These are phyloP conservation scores for Flexamia atlantica DNA, from an alignment of 2,888 invertebrate species.

Conservation along the genomic window DNA sequence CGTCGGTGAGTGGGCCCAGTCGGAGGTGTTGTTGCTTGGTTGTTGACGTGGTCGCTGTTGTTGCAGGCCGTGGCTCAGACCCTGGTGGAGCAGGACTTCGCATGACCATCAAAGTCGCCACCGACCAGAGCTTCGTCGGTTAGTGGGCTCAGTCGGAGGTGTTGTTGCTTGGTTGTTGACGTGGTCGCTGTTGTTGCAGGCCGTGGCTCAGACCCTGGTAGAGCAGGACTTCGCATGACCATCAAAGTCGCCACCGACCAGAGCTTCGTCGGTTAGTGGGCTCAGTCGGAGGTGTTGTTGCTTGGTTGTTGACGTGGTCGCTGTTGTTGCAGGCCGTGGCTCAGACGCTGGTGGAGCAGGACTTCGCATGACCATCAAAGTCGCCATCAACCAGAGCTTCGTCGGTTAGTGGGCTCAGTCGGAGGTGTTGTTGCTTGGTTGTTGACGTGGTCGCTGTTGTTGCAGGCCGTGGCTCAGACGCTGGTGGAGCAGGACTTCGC, in stretches of 20 bases:
- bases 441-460: too few species aligned
- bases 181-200: too few species aligned
- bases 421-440: too few species aligned
- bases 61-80: conserved; percentile 78
- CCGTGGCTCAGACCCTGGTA: conserved; percentile 75
- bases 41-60: too few species aligned
- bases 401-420: conserved; percentile 73
- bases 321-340: conserved; percentile 81
- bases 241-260: conserved; percentile 90
- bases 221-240: conserved; percentile 88
- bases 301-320: too few species aligned
- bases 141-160: too few species aligned
- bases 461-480: too few species aligned
- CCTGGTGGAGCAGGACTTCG: conserved; percentile 80
- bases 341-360: conserved; percentile 74
- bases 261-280: conserved; percentile 74
- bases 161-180: too few species aligned
- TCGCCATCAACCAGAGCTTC: conserved; percentile 84
- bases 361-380: conserved; percentile 93
- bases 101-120: conserved; percentile 92
- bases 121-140: conserved; percentile 80
- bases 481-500: conserved; percentile 82
- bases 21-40: too few species aligned
- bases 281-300: too few species aligned
- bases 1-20: conserved; percentile 73